A percentile compares a stretch with the other conserved stretches of the same genome.
These are phyloP conservation scores for Drosophila mauritiana DNA, from an alignment of 1,140 invertebrate species.

Conservation along the genomic window DNA sequence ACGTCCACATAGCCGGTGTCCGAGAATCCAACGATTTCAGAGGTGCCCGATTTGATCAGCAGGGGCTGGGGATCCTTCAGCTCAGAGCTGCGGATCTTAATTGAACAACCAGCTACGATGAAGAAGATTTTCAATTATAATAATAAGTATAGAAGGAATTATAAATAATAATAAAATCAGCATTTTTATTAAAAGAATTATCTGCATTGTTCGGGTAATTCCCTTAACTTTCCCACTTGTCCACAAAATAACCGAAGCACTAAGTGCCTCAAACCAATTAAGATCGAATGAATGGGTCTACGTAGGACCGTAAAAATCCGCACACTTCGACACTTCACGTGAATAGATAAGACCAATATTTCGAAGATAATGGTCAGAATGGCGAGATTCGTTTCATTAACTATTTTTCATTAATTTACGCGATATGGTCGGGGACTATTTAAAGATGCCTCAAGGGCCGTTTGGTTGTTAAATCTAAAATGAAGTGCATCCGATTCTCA, in stretches of 20 bases:
- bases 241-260: slow-evolving; percentile 20
- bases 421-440: slow-evolving; percentile 53
- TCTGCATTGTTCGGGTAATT: slow-evolving; percentile 28
- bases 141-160: neutral
- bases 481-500: slow-evolving; percentile 59
- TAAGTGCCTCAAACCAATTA: slow-evolving; percentile 44
- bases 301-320: slow-evolving; percentile 21
- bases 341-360: slow-evolving; percentile 32
- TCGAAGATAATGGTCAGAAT: slow-evolving; percentile 19
- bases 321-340: slow-evolving; percentile 25
- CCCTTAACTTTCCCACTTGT: slow-evolving; percentile 26
- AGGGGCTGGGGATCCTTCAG: slow-evolving; percentile 68
- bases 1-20: slow-evolving; percentile 57
- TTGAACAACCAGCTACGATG: slow-evolving; percentile 57
- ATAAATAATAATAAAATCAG: too few species aligned
- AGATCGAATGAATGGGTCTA: slow-evolving; percentile 35
- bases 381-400: slow-evolving; percentile 28
- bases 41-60: slow-evolving; percentile 62
- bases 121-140: neutral
- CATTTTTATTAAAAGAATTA: too few species aligned
- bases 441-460: slow-evolving; percentile 41
- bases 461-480: slow-evolving; percentile 44
- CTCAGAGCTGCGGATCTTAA: slow-evolving; percentile 62
- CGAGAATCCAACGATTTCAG: slow-evolving; percentile 56
- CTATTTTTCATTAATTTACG: slow-evolving; percentile 63